phyloP scores from a whole-genome alignment of 2,888 invertebrate genomes.

The Agrochola macilenta region DNA sequence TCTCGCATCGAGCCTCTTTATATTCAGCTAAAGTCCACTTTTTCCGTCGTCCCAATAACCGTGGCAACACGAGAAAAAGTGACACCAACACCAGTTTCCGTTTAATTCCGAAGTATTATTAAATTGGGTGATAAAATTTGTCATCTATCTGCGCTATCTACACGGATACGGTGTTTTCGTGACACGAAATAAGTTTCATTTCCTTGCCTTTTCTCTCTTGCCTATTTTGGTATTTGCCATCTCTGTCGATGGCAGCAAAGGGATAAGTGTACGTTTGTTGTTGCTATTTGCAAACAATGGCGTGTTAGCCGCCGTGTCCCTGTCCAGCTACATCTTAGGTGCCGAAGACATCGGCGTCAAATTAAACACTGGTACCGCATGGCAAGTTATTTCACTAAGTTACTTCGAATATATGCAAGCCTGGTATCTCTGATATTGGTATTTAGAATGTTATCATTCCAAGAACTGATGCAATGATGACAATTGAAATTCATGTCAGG shows the following conservation, averaged over 20 bases:
- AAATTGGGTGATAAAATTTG: conserved; percentile 78
- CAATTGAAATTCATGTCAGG: neutral
- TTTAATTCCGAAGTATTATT: conserved; percentile 73
- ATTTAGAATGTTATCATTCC: conserved; percentile 25
- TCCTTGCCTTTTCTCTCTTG: conserved; percentile 63
- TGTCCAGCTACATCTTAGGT: conserved; percentile 82
- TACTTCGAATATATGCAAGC: conserved; percentile 23
- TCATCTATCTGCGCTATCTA: conserved; percentile 71
- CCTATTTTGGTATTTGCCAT: conserved; percentile 68
- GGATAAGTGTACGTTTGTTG: conserved; percentile 80
- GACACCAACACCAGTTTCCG: conserved; percentile 65
- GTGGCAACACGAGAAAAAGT: conserved; percentile 73
- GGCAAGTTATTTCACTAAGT: conserved; percentile 55
- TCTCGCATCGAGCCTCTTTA: conserved; percentile 72
- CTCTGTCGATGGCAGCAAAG: conserved; percentile 72
- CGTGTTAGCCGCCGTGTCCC: conserved; percentile 86
- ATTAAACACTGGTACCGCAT: conserved; percentile 75
- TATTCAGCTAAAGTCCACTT: conserved; percentile 79
- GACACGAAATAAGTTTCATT: conserved; percentile 45
- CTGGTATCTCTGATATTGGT: conserved; percentile 19
- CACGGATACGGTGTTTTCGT: conserved; percentile 68
- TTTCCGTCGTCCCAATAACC: conserved; percentile 74
- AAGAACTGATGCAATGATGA: neutral
- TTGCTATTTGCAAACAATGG: conserved; percentile 90
- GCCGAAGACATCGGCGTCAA: conserved; percentile 82